Base-by-base conservation (phyloP, 1,140 invertebrate species). In the Euglossa dilemma region DNA sequence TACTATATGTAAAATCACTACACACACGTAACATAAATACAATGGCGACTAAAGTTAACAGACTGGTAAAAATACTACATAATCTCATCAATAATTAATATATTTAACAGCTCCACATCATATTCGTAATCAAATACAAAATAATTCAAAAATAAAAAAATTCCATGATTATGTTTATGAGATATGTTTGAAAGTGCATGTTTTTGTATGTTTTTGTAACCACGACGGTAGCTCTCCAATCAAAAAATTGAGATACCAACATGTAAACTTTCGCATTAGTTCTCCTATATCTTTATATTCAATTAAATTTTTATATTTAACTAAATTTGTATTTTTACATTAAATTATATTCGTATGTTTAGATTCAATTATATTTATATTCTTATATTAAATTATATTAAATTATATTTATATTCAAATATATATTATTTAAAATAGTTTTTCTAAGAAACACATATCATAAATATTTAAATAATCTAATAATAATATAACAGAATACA, bases 41-140 rank as follows among this genome's bases (percentile, higher is more conserved):
- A 78, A 78, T 78, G 75, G 81, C 81, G 81, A 23, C 66, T 45
- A 78, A 83, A 83, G 74, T 77, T 83, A 64, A 57, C n/a, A 47
- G 66, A 9, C 12, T 59, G 36, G 6, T 83, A 45, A 16, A 59
- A 56, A 78, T 25, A 54, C 50, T 28, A 1, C 28, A 20, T 20
- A 50, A 82, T 78, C 2, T 52, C 16, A 70, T 28, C 50, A 28
- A 70, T 16, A 36, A 36, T 56, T 20, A 67, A 28, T 28, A 9
- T 25, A 16, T 14, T 23, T 69, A 14, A 50, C 9, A 25, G 14
- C 6, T n/a, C 1, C 6, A 43, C 16, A 18, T 66, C 6, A 0
- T 28, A 73, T 28, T 80, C 0, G 8, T 23, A 23, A 64, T 28
- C 7, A 20, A 52, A 36, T 52, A 9, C 20, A 52, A 20, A 80